Percentiles rank a stretch among this genome's conserved stretches.
Conservation (phyloP, 1,140 invertebrate species). For the Neodiprion lecontei region DNA sequence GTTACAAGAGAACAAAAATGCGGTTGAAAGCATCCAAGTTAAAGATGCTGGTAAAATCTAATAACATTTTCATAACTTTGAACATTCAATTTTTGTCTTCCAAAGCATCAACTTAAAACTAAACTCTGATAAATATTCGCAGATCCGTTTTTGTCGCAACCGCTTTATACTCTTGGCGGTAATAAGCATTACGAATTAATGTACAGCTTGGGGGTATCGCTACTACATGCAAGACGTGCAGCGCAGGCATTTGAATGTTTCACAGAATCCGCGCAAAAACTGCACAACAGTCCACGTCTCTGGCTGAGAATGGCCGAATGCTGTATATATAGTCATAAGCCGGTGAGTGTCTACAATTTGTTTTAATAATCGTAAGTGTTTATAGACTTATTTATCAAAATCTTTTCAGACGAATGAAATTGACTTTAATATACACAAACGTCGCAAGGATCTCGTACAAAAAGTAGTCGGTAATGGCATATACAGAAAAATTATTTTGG, state of each 20-base stretch:
- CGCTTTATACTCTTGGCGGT: slow-evolving; percentile 67
- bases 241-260: slow-evolving; percentile 90
- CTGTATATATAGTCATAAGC: slow-evolving; percentile 78
- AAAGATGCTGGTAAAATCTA: slow-evolving; percentile 51
- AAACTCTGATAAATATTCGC: slow-evolving; percentile 22
- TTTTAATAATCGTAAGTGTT: background rate
- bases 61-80: slow-evolving; percentile 2
- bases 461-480: slow-evolving; percentile 68
- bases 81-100: slow-evolving; percentile 17
- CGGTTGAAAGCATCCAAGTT: slow-evolving; percentile 58
- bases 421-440: slow-evolving; percentile 70
- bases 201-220: slow-evolving; percentile 89
- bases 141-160: slow-evolving; percentile 61
- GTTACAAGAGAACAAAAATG: slow-evolving; percentile 78
- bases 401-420: slow-evolving; percentile 68
- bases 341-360: slow-evolving; percentile 57
- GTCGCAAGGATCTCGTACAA: slow-evolving; percentile 70
- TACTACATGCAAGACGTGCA: slow-evolving; percentile 82
- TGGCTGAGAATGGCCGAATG: slow-evolving; percentile 95
- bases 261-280: slow-evolving; percentile 84
- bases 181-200: slow-evolving; percentile 82
- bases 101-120: slow-evolving; percentile 5
- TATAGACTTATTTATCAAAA: slow-evolving; percentile 11
- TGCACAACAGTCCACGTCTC: slow-evolving; percentile 86
- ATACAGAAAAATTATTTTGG: slow-evolving; percentile 73